Evolutionary conservation across 2,113 vertebrate genomes (phyloP).

Genomic region (Colinus virginianus): DNA sequence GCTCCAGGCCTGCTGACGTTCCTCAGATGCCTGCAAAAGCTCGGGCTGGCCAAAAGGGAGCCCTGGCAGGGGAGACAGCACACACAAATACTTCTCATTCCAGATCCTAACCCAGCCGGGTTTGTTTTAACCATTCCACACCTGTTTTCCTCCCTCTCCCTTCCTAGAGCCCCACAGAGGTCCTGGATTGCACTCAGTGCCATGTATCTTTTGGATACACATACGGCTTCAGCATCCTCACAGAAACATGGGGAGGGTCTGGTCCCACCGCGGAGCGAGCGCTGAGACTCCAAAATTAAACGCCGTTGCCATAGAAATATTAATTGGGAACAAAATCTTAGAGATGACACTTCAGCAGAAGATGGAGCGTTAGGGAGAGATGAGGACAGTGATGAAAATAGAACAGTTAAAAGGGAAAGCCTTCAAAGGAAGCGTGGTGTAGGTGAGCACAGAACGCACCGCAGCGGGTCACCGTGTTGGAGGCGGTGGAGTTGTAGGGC

Average conservation of each 20-base stretch:
- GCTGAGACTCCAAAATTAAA: conserved; percentile 57
- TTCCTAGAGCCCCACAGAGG: fast-evolving
- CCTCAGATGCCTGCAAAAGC: conserved; percentile 58
- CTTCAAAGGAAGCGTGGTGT: conserved; percentile 47
- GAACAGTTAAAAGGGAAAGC: conserved; percentile 61
- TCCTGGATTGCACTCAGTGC: neutral
- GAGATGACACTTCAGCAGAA: conserved; percentile 63
- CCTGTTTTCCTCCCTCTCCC: neutral
- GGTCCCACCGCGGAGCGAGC: neutral
- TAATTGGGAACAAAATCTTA: conserved; percentile 71
- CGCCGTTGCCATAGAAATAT: conserved; percentile 75
- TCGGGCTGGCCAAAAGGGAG: conserved; percentile 14
- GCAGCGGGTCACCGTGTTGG: conserved; percentile 9
- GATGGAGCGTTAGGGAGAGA: conserved; percentile 34
- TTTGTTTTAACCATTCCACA: neutral
- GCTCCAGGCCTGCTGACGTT: conserved; percentile 54
- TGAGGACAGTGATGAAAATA: conserved; percentile 64
- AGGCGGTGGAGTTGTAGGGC: neutral
- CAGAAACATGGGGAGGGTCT: neutral
- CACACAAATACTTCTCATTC: conserved; percentile 36
- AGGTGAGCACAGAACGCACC: conserved; percentile 58
- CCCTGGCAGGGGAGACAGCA: conserved; percentile 15
- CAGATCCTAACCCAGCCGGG: neutral
- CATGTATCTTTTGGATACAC: neutral
- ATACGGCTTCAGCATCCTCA: neutral